Evolutionary conservation across 2,888 invertebrate genomes (phyloP).

Genomic region (Agrotis puta): DNA sequence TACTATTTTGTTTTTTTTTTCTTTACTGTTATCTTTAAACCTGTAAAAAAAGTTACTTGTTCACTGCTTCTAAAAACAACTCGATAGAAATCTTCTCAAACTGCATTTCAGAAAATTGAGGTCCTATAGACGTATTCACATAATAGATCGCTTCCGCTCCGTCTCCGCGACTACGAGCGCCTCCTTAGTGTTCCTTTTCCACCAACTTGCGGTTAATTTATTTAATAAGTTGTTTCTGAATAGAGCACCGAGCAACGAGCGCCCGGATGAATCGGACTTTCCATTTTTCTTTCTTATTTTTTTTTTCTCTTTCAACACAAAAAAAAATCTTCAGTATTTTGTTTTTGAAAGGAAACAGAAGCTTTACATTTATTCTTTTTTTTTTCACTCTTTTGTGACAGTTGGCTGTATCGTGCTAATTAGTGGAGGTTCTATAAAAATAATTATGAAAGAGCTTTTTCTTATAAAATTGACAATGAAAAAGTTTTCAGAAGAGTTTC

Average conservation of each 20-base stretch:
- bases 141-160: constrained; percentile 46
- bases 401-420: constrained; percentile 68
- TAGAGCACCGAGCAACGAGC: constrained; percentile 79
- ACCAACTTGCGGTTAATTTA: constrained; percentile 89
- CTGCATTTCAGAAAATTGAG: too few relatives aligned
- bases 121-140: constrained; percentile 21
- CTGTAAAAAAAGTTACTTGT: neutral
- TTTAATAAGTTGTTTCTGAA: constrained; percentile 90
- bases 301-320: constrained; percentile 60
- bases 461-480: constrained; percentile 12
- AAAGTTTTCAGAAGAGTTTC: constrained; percentile 4
- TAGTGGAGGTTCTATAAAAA: constrained; percentile 55
- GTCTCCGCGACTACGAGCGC: constrained; percentile 31
- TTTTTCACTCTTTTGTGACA: constrained; percentile 71
- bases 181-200: constrained; percentile 87
- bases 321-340: constrained; percentile 72
- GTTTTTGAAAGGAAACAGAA: constrained; percentile 72
- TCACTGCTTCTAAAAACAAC: neutral
- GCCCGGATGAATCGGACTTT: constrained; percentile 84
- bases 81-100: too few relatives aligned
- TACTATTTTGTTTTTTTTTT: too few relatives aligned
- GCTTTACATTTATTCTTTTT: constrained; percentile 65
- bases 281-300: constrained; percentile 78
- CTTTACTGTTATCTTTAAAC: neutral
- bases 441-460: constrained; percentile 41